These are phyloP conservation scores for Procambarus clarkii DNA, from an alignment of 1,140 invertebrate species.

Conservation along the genomic window DNA sequence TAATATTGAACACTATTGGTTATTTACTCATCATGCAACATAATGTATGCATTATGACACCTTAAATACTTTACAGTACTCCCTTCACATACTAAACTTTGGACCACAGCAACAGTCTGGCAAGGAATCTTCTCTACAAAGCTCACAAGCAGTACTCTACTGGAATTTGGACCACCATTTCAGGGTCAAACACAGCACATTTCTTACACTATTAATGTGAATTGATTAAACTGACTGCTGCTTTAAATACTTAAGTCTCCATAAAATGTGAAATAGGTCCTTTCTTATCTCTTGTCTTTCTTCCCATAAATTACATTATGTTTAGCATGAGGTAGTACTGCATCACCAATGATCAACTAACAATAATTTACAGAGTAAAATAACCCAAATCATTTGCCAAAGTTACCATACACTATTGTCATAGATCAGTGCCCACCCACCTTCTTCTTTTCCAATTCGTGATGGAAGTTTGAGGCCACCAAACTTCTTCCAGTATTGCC, in stretches of 20 bases:
- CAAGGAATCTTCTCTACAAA: no score
- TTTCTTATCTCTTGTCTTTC: no score
- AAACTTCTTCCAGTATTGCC: conserved; percentile 99
- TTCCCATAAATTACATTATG: not conserved
- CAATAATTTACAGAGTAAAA: not conserved
- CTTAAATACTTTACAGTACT: not conserved
- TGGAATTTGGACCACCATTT: not conserved
- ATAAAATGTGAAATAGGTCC: not conserved
- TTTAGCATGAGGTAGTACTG: not conserved
- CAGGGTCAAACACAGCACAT: not conserved
- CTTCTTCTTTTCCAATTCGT: conserved; percentile 71
- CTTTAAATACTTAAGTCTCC: not conserved
- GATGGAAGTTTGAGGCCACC: conserved; percentile 84
- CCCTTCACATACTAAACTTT: not conserved
- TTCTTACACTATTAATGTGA: not conserved
- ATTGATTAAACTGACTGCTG: not conserved
- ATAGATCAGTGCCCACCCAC: conserved; percentile 39
- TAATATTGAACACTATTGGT: not conserved
- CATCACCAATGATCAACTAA: not conserved
- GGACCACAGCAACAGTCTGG: not conserved
- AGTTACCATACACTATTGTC: not conserved
- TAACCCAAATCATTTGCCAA: not conserved
- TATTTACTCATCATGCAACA: conserved; percentile 4
- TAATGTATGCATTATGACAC: not conserved
- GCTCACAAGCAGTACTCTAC: no score